Percentiles rank a stretch among this genome's conserved stretches.
phyloP scores from a whole-genome alignment of 2,113 vertebrate species.

The Leptocoma aspasia region DNA sequence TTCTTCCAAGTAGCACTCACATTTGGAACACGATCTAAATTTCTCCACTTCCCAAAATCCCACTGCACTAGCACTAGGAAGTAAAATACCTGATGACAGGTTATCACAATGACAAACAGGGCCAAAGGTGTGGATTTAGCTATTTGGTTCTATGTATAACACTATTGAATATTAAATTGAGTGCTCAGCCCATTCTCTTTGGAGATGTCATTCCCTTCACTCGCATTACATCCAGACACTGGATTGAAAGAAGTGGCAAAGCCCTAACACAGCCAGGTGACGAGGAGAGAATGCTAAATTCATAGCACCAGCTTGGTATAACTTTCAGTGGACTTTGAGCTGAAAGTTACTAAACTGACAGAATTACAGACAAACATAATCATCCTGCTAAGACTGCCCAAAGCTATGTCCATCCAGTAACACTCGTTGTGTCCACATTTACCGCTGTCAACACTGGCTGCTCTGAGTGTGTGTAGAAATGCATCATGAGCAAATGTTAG shows the following conservation, averaged over 20 bases:
- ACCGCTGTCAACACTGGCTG: background rate
- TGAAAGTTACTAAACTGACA: background rate
- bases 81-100: background rate
- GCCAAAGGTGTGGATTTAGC: background rate
- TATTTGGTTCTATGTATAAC: background rate
- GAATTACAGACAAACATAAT: conserved; percentile 30
- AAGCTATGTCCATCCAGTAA: background rate
- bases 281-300: background rate
- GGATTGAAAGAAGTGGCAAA: background rate
- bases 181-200: background rate
- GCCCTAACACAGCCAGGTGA: background rate
- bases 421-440: background rate
- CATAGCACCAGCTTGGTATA: background rate
- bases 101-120: background rate
- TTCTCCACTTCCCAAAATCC: background rate
- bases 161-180: background rate
- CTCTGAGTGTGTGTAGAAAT: background rate
- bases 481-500: background rate
- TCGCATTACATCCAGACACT: background rate
- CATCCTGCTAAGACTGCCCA: conserved; percentile 1
- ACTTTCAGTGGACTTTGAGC: conserved; percentile 21
- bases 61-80: background rate
- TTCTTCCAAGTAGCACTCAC: background rate
- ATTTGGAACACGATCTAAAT: background rate
- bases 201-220: background rate